Base-by-base conservation (phyloP, 2,888 invertebrate genomes). In the Hirudinaria manillensis region DNA sequence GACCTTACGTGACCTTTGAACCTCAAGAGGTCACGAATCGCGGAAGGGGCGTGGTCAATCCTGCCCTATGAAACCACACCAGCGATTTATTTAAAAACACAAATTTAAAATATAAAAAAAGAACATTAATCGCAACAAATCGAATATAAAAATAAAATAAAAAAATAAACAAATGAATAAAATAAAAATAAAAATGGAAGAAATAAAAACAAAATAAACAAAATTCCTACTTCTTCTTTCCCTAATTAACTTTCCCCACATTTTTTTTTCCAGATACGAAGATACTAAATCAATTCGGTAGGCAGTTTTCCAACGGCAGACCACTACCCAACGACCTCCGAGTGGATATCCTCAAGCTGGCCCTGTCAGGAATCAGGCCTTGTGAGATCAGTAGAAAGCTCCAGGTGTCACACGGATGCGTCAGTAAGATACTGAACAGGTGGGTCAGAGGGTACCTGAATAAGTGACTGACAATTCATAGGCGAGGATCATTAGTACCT, bases 381-480 rank as follows among this genome's bases (percentile, higher is more conserved):
- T 85, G 85, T 79, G 85, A 85, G 78, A 84, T 85, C 77, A 83
- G 83, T 76, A 80, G 85, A 4, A 83, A 84, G 76, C 56, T 75
- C 1, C 76, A 75, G 53, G 67, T 77, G 24, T 77, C 75, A 3
- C 77, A 77, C 36, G 77, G 77, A 0, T 77, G 77, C 51, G 77
- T 77, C 72, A 75, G 75, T 51, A 77, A 75, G 68, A 77, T 77
- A 19, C 80, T 84, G 24, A 84, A 84, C 80, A 82, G 84, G 84
- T 84, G 53, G 36, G 71, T 56, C 2, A n/a, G n/a, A n/a, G n/a
- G n/a, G n/a, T n/a, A n/a, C n/a, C n/a, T n/a, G n/a, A n/a, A n/a
- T n/a, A n/a, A n/a, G n/a, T n/a, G n/a, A n/a, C n/a, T n/a, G n/a
- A n/a, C n/a, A n/a, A n/a, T n/a, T n/a, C n/a, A n/a, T n/a, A n/a